Percentiles rank a stretch among this genome's conserved stretches.
phyloP scores from a whole-genome alignment of 2,888 invertebrate genomes.

The Troglohyphantes excavatus region DNA sequence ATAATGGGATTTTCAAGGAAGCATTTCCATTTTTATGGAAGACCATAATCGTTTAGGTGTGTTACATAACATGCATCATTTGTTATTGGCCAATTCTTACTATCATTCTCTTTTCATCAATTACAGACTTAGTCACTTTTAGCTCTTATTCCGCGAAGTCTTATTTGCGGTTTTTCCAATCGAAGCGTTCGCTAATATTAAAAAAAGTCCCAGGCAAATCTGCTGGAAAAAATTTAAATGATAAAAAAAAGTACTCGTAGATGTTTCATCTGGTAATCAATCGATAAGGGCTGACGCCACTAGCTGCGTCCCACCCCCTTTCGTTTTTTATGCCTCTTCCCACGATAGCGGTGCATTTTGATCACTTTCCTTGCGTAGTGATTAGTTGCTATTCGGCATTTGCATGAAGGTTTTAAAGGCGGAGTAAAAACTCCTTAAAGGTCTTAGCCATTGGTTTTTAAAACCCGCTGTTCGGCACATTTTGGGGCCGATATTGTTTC shows the following conservation, averaged over 20 bases:
- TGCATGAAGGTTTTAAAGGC: constrained; percentile 75
- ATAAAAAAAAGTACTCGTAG: constrained; percentile 73
- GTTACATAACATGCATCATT: background rate
- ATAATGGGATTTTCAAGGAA: background rate
- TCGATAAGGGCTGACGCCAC: constrained; percentile 76
- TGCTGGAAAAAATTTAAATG: constrained; percentile 68
- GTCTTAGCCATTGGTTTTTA: constrained; percentile 78
- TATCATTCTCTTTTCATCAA: constrained; percentile 6
- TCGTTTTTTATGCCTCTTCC: constrained; percentile 5
- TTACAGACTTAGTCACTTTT: constrained; percentile 30
- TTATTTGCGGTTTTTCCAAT: constrained; percentile 60
- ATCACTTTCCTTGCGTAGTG: constrained; percentile 71
- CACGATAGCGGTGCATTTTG: constrained; percentile 70
- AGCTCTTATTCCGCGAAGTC: constrained; percentile 30
- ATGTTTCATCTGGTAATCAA: constrained; percentile 76
- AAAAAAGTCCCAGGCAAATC: constrained; percentile 40
- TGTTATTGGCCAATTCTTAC: background rate
- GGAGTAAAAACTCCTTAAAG: constrained; percentile 73
- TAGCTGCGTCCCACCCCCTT: constrained; percentile 26
- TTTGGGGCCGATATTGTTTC: constrained; percentile 75
- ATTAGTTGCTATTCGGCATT: constrained; percentile 76
- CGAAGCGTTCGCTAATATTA: constrained; percentile 45
- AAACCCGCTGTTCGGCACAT: constrained; percentile 75
- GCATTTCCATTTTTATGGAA: background rate
- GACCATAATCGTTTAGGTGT: background rate